phyloP scores from a whole-genome alignment of 2,113 vertebrate species.

The Callocephalon fimbriatum region DNA sequence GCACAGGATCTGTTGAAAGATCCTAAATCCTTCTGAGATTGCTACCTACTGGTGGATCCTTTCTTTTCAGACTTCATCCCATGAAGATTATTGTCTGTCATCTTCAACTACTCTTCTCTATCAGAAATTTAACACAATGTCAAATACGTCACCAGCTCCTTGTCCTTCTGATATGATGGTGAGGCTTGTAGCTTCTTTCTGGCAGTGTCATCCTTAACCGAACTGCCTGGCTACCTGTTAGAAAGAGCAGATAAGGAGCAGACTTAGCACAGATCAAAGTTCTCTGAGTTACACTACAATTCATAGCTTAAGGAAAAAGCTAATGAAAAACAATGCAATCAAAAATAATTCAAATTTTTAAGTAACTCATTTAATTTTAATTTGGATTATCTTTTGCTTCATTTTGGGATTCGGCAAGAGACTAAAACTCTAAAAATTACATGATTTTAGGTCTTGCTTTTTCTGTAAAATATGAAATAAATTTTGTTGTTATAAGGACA shows the following conservation, averaged over 20 bases:
- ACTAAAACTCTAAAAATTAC: neutral
- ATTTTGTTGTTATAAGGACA: neutral
- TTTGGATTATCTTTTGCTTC: neutral
- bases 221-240: neutral
- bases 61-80: neutral
- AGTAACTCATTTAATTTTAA: neutral
- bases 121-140: neutral
- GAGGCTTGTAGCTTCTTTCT: neutral
- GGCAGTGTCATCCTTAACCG: neutral
- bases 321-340: neutral
- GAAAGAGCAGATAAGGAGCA: neutral
- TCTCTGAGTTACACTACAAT: neutral
- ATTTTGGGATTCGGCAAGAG: neutral
- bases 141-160: neutral
- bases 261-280: neutral
- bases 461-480: neutral
- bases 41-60: neutral
- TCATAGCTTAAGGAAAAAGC: neutral
- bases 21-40: neutral
- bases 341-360: neutral
- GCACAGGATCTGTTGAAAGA: neutral
- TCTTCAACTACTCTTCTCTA: neutral
- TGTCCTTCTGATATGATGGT: neutral
- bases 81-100: fast-evolving
- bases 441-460: neutral